A percentile compares a stretch with the other conserved stretches of the same genome.
Evolutionary conservation across 2,113 vertebrate species (phyloP).

Genomic region (Sylvicapra grimmia): DNA sequence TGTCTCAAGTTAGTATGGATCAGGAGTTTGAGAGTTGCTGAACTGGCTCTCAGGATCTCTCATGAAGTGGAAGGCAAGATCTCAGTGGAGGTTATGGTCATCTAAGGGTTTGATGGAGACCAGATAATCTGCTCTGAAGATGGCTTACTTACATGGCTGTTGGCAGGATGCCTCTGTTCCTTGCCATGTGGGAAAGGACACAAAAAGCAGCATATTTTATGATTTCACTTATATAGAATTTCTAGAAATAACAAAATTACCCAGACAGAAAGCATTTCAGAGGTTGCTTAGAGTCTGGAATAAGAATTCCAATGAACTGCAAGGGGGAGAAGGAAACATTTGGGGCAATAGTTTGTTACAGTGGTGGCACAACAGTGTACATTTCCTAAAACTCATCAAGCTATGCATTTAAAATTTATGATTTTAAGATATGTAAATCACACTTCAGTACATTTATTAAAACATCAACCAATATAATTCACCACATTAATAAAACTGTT

Average conservation of each 20-base stretch:
- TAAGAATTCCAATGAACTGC: not conserved
- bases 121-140: not conserved
- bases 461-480: not conserved
- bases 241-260: conserved; percentile 22
- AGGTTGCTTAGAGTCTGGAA: not conserved
- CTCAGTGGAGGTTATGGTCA: not conserved
- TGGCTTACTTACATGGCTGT: not conserved
- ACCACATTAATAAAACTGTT: not conserved
- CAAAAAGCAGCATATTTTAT: not conserved
- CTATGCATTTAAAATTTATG: not conserved
- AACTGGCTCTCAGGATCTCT: not conserved
- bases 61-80: not conserved
- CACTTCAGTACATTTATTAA: not conserved
- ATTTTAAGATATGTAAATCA: not conserved
- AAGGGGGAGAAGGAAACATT: not conserved
- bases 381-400: not conserved
- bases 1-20: not conserved
- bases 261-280: not conserved
- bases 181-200: not conserved
- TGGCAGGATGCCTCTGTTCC: not conserved
- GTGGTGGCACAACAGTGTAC: not conserved
- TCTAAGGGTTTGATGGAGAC: not conserved
- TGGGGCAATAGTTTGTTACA: not conserved
- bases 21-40: not conserved
- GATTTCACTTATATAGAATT: not conserved